Evolutionary conservation across 2,797 vertebrate species (phyloP).

Genomic region (Sebastes itinus): DNA sequence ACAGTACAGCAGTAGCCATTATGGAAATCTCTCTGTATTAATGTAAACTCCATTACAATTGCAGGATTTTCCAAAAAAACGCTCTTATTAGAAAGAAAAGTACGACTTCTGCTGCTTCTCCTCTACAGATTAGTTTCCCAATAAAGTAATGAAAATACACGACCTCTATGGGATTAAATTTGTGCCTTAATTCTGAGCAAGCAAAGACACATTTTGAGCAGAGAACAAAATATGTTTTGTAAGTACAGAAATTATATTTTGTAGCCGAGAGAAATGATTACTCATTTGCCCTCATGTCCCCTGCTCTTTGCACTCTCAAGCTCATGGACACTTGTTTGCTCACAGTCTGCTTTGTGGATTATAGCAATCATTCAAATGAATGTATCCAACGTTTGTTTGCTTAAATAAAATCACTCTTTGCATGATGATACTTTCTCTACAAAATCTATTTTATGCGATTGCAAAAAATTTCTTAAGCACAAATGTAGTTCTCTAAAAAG

Average conservation of each 20-base stretch:
- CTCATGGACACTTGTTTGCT: too few species aligned
- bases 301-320: too few species aligned
- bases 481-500: background rate
- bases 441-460: background rate
- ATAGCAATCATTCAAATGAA: too few species aligned
- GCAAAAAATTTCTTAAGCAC: too few species aligned
- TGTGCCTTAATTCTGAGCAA: background rate
- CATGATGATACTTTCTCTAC: background rate
- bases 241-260: background rate
- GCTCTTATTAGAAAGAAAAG: background rate
- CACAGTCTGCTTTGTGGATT: too few species aligned
- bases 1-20: background rate
- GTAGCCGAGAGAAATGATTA: too few species aligned
- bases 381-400: background rate
- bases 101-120: background rate
- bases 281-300: too few species aligned
- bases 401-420: background rate
- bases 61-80: background rate
- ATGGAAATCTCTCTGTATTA: background rate
- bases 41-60: background rate
- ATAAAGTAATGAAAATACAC: background rate
- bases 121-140: background rate
- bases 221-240: background rate
- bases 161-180: background rate
- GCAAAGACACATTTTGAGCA: background rate